Evolutionary conservation across 2,888 invertebrate species (phyloP), one percentile per base, ranked within the genome.

Genomic region (Drosophila rubida): DNA sequence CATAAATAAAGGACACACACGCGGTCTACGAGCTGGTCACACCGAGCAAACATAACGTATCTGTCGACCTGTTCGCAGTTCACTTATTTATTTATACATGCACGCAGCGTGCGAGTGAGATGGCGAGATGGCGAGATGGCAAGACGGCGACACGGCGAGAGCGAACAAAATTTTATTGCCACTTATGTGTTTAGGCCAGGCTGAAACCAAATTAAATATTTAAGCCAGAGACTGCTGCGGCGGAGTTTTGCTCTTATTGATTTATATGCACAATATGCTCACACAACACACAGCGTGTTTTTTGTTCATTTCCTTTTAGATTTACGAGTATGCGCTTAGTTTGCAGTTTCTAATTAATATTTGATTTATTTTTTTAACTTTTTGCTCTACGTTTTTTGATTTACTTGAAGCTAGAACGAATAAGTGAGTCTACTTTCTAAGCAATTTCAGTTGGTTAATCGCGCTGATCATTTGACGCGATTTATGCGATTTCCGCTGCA

Each of bases 181-280:
- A 71, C 71, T 80, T 84, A 64, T 82, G 75, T 71, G 62, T 63
- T 75, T 65, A 77, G 75, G 62, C 61, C 58, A 46, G 48, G 45
- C 66, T 45, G 58, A 62, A 58, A 64, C 63, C 65, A 76, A 74
- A 85, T 87, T 83, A 82, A 84, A 83, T 87, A 87, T 86, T 87
- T 76, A 87, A 79, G 69, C 48, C 62, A 30, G 55, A 53, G 55
- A 53, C 67, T 65, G 68, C 65, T 55, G 16, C 57, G 27, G 37
- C 61, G 37, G 37, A 63, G 55, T 71, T 69, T 50, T 57, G 51
- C 50, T 62, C 61, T 62, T 68, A 86, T 83, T 84, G 82, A 82
- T 82, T 86, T 84, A 80, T 76, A 67, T 64, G 27, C 57, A 67
- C 39, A 46, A 25, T 27, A 59, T 5, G 53, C 14, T 9, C 27